Base-by-base conservation (phyloP, 2,113 vertebrate species). In the Catharus bicknelli region DNA sequence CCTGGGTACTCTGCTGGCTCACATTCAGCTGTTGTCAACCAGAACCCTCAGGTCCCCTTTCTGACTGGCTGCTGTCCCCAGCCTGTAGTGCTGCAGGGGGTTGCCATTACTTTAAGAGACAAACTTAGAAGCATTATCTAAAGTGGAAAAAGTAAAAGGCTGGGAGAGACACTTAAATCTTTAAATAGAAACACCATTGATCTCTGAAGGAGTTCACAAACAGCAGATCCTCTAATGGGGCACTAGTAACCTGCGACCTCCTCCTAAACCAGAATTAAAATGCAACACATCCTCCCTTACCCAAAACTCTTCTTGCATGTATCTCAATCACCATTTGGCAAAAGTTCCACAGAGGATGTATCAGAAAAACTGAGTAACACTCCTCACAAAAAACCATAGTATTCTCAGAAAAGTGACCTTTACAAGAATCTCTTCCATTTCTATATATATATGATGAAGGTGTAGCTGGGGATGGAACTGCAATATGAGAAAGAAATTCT, bases 31-130 rank as follows among this genome's bases (percentile, higher is more conserved):
- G 47, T 53, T 73, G 17, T 17, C 27, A 38, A 40, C 5, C 58
- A 40, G n/a, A 17, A 64, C 14, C 3, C 8, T 5, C 17, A 38
- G 48, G 27, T 17, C 34, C n/a, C 27, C 40, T 11, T 73, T 38
- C 48, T 47, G 58, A 22, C 48, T n/a, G n/a, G 68, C 17, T 0
- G 0, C 58, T n/a, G 22, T 17, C 16, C 54, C 15, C 55, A 51
- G 32, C 25, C 38, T 36, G 16, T 14, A 45, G 13, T 0, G 0
- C 17, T 63, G 30, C 40, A 72, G 16, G 11, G 26, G 9, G 4
- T 22, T 73, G 22, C n/a, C 48, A 50, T 18, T 63, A 75, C 45
- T 78, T 89, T 72, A 40, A 78, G 21, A 81, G 15, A 11, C 53
- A 70, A 66, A 86, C 8, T 14, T 26, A 72, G 32, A 86, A 76